Conservation (phyloP, 1,140 invertebrate species). For the Bombus confusus region DNA sequence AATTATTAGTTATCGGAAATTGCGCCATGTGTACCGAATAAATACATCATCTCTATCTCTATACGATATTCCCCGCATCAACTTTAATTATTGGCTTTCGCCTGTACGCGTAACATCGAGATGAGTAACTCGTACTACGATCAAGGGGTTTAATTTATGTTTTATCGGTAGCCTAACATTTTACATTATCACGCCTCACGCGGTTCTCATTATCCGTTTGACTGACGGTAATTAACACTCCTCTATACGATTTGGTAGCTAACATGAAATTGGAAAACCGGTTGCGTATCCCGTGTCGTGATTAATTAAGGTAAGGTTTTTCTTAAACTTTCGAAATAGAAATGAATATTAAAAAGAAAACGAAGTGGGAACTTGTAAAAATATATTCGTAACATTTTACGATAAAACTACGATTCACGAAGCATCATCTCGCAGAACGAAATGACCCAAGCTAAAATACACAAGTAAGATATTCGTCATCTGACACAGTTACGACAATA, state of each 20-base stretch:
- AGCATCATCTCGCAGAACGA: not conserved
- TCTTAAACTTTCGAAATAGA: not conserved
- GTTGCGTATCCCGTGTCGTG: too few species aligned
- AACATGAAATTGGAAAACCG: not conserved
- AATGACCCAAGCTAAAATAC: fast-evolving
- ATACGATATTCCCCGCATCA: not conserved
- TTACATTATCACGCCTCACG: not conserved
- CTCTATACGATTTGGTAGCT: not conserved
- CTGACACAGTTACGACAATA: not conserved
- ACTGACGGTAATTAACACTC: slow-evolving; percentile 1
- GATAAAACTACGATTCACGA: too few species aligned
- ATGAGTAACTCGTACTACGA: not conserved
- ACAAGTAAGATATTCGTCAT: not conserved
- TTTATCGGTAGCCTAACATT: not conserved
- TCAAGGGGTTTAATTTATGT: not conserved
- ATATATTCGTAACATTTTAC: not conserved
- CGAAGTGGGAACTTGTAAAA: not conserved
- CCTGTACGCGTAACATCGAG: not conserved
- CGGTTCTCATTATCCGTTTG: not conserved
- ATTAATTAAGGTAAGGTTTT: too few species aligned
- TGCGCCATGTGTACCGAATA: not conserved
- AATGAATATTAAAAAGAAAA: not conserved
- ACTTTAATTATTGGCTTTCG: slow-evolving; percentile 10
- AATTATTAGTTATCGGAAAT: slow-evolving; percentile 26
- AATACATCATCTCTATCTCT: not conserved